Percentiles rank a stretch among this genome's conserved stretches.
These are phyloP conservation scores for Julus scandinavius DNA, from an alignment of 2,888 invertebrate genomes.

Conservation along the genomic window DNA sequence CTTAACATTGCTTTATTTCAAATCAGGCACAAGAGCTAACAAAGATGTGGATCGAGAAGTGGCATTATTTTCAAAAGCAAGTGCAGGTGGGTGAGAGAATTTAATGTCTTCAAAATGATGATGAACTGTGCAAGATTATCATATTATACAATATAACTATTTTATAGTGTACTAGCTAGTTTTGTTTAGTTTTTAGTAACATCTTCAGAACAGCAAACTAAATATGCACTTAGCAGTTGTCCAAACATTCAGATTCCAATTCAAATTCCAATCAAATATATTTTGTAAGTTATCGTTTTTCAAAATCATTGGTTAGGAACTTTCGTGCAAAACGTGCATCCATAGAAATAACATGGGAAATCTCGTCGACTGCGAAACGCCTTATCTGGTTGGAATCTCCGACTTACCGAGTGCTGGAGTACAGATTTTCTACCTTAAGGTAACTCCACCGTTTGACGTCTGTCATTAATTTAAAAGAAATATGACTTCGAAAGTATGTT, in stretches of 20 bases:
- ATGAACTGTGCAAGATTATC: no score
- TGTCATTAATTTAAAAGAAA: not conserved
- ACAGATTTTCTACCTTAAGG: constrained; percentile 56
- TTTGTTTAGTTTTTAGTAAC: no score
- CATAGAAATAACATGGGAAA: not conserved
- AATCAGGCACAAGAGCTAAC: constrained; percentile 60
- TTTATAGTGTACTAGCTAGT: no score
- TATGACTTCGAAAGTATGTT: not conserved
- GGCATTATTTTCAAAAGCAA: constrained; percentile 55
- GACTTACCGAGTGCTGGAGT: constrained; percentile 52
- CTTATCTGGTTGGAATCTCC: constrained; percentile 20
- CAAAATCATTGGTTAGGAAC: not conserved
- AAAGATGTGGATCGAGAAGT: constrained; percentile 58
- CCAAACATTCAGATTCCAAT: no score
- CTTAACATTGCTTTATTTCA: not conserved
- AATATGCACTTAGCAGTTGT: no score
- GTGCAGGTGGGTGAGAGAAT: not conserved
- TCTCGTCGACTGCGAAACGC: not conserved
- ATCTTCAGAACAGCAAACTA: no score
- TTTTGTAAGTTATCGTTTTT: no score
- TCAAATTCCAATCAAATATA: no score
- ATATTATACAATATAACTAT: no score
- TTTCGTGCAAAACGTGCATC: not conserved
- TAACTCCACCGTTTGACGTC: not conserved
- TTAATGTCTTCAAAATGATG: not conserved